Evolutionary conservation across 2,113 vertebrate genomes (phyloP).

Genomic region (Carettochelys insculpta): DNA sequence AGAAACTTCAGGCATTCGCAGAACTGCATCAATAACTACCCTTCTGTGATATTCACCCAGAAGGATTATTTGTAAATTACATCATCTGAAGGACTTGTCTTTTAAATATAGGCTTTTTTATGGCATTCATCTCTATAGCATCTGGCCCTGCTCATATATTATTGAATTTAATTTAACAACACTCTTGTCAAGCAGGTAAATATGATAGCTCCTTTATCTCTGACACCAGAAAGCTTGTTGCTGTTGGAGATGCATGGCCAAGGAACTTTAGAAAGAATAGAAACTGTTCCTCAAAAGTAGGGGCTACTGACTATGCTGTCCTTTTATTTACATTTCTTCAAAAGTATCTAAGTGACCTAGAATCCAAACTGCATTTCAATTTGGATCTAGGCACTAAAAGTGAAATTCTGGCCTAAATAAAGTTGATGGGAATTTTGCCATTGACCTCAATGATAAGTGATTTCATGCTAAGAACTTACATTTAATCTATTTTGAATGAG

Average conservation of each 20-base stretch:
- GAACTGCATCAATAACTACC: constrained; percentile 2
- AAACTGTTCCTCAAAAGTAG: neutral
- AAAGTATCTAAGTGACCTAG: no score
- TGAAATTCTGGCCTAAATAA: neutral
- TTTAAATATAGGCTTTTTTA: neutral
- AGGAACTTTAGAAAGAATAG: neutral
- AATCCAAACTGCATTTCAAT: no score
- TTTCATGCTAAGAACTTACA: constrained; percentile 6
- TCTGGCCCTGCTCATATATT: neutral
- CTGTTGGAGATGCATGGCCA: neutral
- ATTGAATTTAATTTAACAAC: neutral
- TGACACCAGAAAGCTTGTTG: neutral
- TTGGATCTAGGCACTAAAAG: neutral
- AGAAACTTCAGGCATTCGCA: constrained; percentile 5
- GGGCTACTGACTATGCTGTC: neutral
- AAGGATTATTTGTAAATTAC: constrained; percentile 5
- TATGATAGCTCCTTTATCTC: neutral
- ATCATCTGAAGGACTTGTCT: neutral
- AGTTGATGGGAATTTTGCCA: neutral
- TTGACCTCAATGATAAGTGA: neutral
- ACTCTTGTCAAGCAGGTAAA: neutral
- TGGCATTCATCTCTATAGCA: neutral
- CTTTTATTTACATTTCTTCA: neutral
- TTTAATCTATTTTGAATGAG: neutral
- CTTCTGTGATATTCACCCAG: neutral